phyloP scores from a whole-genome alignment of 2,113 vertebrate genomes.

The Scomber japonicus region DNA sequence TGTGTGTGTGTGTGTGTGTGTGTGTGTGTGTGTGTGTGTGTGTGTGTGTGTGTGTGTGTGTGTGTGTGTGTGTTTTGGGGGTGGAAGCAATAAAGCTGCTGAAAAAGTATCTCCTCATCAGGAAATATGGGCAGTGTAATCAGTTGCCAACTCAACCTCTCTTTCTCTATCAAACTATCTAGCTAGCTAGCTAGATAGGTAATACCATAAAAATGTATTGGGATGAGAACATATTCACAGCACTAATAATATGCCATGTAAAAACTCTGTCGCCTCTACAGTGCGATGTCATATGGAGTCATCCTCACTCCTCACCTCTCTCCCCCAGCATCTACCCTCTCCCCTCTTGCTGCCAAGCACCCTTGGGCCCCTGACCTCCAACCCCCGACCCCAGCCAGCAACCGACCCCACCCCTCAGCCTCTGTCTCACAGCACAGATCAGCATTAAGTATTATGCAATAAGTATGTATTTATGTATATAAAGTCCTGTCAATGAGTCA shows the following conservation, averaged over 20 bases:
- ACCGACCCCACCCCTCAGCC: background rate
- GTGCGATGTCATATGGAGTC: constrained; percentile 39
- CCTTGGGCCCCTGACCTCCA: constrained; percentile 10
- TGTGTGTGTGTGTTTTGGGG: constrained; percentile 25
- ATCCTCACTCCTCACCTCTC: constrained; percentile 18
- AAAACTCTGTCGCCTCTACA: background rate
- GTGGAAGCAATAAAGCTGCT: constrained; percentile 50
- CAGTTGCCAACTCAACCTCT: constrained; percentile 8
- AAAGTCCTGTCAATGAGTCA: constrained; percentile 49
- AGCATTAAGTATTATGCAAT: constrained; percentile 41
- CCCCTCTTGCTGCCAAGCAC: constrained; percentile 17
- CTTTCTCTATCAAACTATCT: background rate
- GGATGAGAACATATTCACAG: background rate
- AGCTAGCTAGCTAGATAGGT: background rate
- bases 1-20: constrained; percentile 4
- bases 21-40: background rate
- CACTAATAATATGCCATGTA: background rate
- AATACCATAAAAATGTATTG: background rate
- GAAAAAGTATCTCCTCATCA: constrained; percentile 41
- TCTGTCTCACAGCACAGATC: constrained; percentile 2
- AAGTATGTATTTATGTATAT: constrained; percentile 62
- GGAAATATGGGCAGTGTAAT: constrained; percentile 9
- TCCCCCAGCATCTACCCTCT: background rate
- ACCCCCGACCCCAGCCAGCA: constrained; percentile 30
- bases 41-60: constrained; percentile 16